Evolutionary conservation across 1,140 invertebrate species (phyloP), one percentile per base, ranked within the genome.

Genomic region (Protaetia brevitarsis): DNA sequence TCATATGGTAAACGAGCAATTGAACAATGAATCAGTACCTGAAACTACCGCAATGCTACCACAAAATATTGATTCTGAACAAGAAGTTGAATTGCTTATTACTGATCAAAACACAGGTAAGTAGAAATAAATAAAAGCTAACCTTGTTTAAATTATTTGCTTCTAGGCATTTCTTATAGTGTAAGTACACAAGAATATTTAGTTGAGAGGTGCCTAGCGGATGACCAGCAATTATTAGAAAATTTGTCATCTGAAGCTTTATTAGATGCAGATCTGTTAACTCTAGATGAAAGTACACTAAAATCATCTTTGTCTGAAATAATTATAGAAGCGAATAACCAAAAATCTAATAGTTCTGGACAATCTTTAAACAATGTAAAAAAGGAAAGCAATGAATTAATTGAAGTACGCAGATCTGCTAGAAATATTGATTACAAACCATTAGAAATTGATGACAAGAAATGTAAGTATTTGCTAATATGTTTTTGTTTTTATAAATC

Each of bases 31-130:
- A 19, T 19, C 41, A 45, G 10, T 28, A 13, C 41, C 51, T 31
- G 19, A 45, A 45, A 58, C 66, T 28, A 27, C 57, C 45, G 26
- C 58, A 61, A 28, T 28, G 30, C 16, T 63, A 59, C 19, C 27
- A 41, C 27, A 69, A 26, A 31, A 64, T n/a, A 59, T 36, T 1
- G 59, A 36, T 30, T 30, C 26, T 19, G 72, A 77, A 66, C 71
- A 77, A 59, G 71, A 77, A 65, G 76, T 78, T 16, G 76, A 76
- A 67, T 71, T 79, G 36, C 65, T 79, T 34, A 78, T 79, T 30
- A 78, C 77, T n/a, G 76, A 79, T 68, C 76, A 79, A 67, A 69
- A 69, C 34, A 77, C 77, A 29, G 76, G 73, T 72, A 65, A 21
- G 4, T 23, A 23, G 60, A 64, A 13, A 16, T 27, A 7, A 6